Evolutionary conservation across 2,113 vertebrate species (phyloP).

Genomic region (Cacatua alba): DNA sequence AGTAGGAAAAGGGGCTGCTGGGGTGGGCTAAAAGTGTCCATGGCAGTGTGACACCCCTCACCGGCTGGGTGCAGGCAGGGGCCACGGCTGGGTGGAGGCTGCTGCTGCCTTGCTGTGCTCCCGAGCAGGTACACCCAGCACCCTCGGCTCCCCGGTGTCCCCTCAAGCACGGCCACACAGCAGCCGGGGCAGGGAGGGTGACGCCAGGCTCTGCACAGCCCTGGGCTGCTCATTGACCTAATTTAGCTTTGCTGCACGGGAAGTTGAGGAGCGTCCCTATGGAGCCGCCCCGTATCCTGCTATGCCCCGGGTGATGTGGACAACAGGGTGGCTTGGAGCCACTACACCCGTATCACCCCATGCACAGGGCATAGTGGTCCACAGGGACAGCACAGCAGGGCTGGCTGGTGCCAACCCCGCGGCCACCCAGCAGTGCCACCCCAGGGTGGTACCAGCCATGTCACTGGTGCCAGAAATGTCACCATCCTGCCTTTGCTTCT

Average conservation of each 20-base stretch:
- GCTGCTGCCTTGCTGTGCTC: not conserved
- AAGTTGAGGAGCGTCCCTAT: not conserved
- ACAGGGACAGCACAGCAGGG: not conserved
- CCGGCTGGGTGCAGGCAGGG: accelerated
- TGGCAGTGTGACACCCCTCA: accelerated
- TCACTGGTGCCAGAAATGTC: not conserved
- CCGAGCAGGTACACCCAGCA: not conserved
- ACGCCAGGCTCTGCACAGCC: not conserved
- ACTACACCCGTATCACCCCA: not conserved
- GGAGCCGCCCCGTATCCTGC: accelerated
- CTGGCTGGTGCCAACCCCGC: not conserved
- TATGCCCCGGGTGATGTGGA: accelerated
- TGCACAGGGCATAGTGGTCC: accelerated
- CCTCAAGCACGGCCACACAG: not conserved
- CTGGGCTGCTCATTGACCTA: conserved; percentile 34
- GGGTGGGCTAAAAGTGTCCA: not conserved
- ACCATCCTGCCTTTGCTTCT: not conserved
- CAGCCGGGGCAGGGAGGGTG: not conserved
- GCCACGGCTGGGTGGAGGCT: accelerated
- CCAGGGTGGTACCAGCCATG: not conserved
- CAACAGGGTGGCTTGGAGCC: not conserved
- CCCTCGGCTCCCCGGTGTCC: not conserved
- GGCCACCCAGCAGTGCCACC: not conserved
- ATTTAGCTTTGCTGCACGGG: not conserved
- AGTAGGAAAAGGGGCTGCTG: not conserved